Conservation (phyloP, 2,113 vertebrate species). For the Seriola rivoliana region DNA sequence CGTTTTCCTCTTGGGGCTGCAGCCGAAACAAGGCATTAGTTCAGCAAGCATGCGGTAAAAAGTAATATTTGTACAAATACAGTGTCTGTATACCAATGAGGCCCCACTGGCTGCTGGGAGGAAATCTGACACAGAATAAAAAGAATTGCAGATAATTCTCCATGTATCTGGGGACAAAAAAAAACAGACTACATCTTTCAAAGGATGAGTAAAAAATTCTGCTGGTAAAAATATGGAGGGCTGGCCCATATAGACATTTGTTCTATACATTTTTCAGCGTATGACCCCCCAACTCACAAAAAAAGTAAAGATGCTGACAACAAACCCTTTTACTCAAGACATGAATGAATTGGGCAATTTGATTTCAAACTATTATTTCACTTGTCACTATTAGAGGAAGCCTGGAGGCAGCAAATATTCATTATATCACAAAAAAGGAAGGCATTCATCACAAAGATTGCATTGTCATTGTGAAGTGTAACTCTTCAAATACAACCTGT, state of each 20-base stretch:
- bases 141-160: slow-evolving; percentile 24
- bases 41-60: slow-evolving; percentile 48
- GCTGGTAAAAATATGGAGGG: slow-evolving; percentile 1
- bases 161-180: slow-evolving; percentile 3
- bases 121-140: slow-evolving; percentile 35
- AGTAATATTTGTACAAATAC: slow-evolving; percentile 53
- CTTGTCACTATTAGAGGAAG: slow-evolving; percentile 46
- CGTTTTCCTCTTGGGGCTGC: slow-evolving; percentile 39
- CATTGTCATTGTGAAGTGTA: slow-evolving; percentile 31
- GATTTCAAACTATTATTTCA: slow-evolving; percentile 26
- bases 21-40: slow-evolving; percentile 47
- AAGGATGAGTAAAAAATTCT: background rate
- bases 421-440: slow-evolving; percentile 40
- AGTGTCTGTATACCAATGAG: slow-evolving; percentile 50
- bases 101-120: slow-evolving; percentile 33
- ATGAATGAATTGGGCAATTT: background rate
- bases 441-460: slow-evolving; percentile 50
- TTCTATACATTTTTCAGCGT: background rate
- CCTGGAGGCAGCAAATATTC: slow-evolving; percentile 43
- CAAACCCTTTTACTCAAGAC: background rate
- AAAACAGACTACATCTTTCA: slow-evolving; percentile 1
- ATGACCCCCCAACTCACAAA: background rate
- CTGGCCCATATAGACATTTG: background rate
- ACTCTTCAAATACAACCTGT: slow-evolving; percentile 28
- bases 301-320: background rate